Base-by-base conservation (phyloP, 92 coral and sea anemone species). In the Porites divaricata region DNA sequence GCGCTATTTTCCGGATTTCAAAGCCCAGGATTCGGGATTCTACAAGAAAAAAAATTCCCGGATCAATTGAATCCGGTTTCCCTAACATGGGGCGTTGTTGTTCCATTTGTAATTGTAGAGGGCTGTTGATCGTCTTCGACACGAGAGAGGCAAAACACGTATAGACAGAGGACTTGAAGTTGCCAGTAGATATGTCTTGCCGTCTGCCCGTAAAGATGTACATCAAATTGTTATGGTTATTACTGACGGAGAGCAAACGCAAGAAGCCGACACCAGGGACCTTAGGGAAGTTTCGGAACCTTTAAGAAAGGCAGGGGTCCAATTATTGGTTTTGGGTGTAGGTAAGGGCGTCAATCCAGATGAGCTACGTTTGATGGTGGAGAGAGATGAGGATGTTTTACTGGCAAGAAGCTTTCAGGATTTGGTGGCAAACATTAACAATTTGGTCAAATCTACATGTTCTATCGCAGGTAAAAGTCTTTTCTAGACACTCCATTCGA, bases 181-280 rank as follows among this genome's bases (percentile, higher is more conserved):
- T 23, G 90, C 93, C 6, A 63, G 61, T 25, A 48, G 50, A 70
- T 82, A 90, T 12, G 86, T 90, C 71, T 87, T 87, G 45, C 93
- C 96, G 10, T 74, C 56, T 52, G 94, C 94, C 6, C 94, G 97
- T 51, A 79, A 89, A 41, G 93, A 78, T 20, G 88, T 93, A 12
- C 86, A 88, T 9, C 91, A 93, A 41, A 86, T 91, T 10, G 95
- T 92, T 24, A 77, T 93, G 66, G 81, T 93, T 8, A 85, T 93
- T 56, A 93, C 97, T 63, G 97, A 93, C 66, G 95, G 90, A 2
- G 63, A 65, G 68, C 92, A 92, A 63, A 93, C 91, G 8, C 71
- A 71, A 71, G 24, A 24, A 45, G 19, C 17, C 9, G 91, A 90
- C 53, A 81, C 91, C 17, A 81, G 74, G 70, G 63, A 86, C 8